Percentiles rank a stretch among this genome's conserved stretches.
Evolutionary conservation across 2,113 vertebrate genomes (phyloP).

Genomic region (Myotis davidii): DNA sequence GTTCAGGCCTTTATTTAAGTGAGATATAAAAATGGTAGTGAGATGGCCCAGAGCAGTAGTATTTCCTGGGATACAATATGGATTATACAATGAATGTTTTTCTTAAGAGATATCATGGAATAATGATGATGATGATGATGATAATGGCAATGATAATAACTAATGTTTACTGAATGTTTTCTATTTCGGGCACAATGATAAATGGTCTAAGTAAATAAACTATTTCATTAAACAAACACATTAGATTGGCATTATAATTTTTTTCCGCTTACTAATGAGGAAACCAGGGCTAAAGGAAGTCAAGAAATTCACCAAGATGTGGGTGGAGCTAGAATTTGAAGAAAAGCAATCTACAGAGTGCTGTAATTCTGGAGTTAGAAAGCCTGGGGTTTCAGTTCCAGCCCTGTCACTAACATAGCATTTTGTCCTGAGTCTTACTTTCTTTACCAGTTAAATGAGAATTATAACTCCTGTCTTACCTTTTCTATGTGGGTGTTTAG

Average conservation of each 20-base stretch:
- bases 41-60: background rate
- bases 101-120: background rate
- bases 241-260: background rate
- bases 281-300: background rate
- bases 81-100: background rate
- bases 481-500: background rate
- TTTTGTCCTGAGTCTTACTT: background rate
- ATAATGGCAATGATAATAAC: background rate
- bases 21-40: background rate
- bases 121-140: background rate
- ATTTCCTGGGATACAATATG: background rate
- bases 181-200: background rate
- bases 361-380: background rate
- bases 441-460: background rate
- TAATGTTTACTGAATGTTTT: background rate
- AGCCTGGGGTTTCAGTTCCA: background rate
- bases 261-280: slow-evolving; percentile 9
- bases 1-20: no score
- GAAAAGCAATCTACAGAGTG: background rate
- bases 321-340: background rate
- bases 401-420: background rate
- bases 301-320: background rate
- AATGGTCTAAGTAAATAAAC: slow-evolving; percentile 31
- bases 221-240: background rate
- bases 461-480: background rate